Evolutionary conservation across 2,113 vertebrate genomes (phyloP).

Genomic region (Odocoileus hemionus): DNA sequence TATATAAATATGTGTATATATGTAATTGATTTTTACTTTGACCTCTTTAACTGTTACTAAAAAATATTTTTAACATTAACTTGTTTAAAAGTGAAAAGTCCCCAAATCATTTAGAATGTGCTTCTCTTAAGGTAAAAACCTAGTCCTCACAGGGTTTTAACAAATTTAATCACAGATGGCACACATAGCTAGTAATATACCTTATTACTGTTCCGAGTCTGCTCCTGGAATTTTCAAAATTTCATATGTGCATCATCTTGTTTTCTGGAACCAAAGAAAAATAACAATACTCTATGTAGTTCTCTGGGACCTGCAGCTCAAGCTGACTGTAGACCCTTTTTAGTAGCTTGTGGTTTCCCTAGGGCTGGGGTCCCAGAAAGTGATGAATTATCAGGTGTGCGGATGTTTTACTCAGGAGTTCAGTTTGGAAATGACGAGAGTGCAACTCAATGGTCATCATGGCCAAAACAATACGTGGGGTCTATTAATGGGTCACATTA

Average conservation of each 20-base stretch:
- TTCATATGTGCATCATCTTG: neutral
- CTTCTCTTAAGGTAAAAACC: neutral
- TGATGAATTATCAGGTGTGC: neutral
- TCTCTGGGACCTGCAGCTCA: neutral
- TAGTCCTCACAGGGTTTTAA: neutral
- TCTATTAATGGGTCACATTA: neutral
- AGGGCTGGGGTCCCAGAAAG: neutral
- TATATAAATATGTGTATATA: neutral
- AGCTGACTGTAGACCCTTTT: neutral
- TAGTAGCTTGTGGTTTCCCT: neutral
- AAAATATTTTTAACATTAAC: neutral
- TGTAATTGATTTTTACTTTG: neutral
- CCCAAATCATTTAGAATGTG: neutral
- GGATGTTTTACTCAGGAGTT: neutral
- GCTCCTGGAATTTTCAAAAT: neutral
- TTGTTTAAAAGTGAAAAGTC: conserved; percentile 31
- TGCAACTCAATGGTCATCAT: neutral
- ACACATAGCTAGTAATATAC: neutral
- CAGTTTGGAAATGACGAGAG: neutral
- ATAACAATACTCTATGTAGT: neutral
- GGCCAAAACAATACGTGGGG: neutral
- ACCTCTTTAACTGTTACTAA: neutral
- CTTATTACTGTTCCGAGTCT: neutral
- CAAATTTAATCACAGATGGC: neutral
- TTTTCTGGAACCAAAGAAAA: conserved; percentile 2